phyloP scores from a whole-genome alignment of 2,797 vertebrate genomes.

The Margarornis squamiger region DNA sequence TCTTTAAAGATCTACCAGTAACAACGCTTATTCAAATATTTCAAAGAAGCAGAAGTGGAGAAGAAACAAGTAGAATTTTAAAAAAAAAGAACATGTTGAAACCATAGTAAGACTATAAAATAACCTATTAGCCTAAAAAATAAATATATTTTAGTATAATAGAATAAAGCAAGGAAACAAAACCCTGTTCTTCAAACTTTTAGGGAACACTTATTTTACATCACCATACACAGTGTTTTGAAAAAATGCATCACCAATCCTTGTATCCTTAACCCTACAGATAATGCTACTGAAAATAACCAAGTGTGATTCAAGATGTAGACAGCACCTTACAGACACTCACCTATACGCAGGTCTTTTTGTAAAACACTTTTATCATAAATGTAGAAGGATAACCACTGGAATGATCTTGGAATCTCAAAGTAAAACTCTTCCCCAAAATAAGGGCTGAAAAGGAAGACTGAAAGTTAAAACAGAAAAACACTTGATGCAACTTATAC shows the following conservation, averaged over 20 bases:
- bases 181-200: neutral
- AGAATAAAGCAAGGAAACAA: neutral
- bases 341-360: constrained; percentile 92
- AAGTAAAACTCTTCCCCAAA: constrained; percentile 99
- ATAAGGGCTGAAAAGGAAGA: constrained; percentile 86
- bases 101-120: neutral
- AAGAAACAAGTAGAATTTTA: neutral
- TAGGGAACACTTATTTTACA: neutral
- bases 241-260: neutral
- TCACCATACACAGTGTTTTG: neutral
- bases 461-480: neutral
- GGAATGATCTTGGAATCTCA: constrained; percentile 96
- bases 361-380: constrained; percentile 96
- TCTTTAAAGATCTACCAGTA: neutral
- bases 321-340: constrained; percentile 31
- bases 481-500: neutral
- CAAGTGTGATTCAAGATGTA: neutral
- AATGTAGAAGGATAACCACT: constrained; percentile 97
- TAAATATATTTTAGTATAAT: neutral
- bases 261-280: neutral
- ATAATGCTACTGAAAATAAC: neutral
- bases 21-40: neutral
- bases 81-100: neutral
- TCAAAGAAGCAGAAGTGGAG: neutral
- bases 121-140: neutral